Evolutionary conservation across 2,888 invertebrate genomes (phyloP).

Genomic region (Andricus quercusramuli): DNA sequence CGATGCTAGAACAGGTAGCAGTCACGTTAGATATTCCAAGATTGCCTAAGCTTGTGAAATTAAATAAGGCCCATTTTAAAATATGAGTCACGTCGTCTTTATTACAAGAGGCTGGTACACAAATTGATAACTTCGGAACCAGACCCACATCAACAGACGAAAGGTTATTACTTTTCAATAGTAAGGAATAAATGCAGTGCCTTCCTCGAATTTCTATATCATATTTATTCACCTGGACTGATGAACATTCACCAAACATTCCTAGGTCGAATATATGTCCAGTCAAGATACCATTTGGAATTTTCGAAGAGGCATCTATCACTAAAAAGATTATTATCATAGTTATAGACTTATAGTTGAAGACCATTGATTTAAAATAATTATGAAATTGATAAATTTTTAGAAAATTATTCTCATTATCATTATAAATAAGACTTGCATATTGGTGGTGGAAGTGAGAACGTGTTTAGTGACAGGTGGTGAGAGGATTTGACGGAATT

Average conservation of each 20-base stretch:
- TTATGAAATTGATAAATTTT: no score
- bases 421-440: no score
- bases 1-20: slow-evolving; percentile 48
- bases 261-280: slow-evolving; percentile 60
- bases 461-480: no score
- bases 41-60: background rate
- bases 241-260: slow-evolving; percentile 77
- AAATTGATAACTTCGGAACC: slow-evolving; percentile 72
- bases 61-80: background rate
- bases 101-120: slow-evolving; percentile 77
- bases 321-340: no score
- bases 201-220: slow-evolving; percentile 73
- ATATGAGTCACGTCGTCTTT: slow-evolving; percentile 64
- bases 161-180: slow-evolving; percentile 50
- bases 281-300: slow-evolving; percentile 74
- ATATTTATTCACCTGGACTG: slow-evolving; percentile 56
- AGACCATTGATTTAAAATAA: no score
- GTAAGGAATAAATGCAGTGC: slow-evolving; percentile 74
- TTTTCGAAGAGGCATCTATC: background rate
- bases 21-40: background rate
- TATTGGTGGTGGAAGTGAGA: no score
- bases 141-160: slow-evolving; percentile 39
- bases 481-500: no score
- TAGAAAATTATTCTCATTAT: no score
- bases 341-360: no score